Evolutionary conservation across 2,113 vertebrate genomes (phyloP).

Genomic region (Catharus bicknelli): DNA sequence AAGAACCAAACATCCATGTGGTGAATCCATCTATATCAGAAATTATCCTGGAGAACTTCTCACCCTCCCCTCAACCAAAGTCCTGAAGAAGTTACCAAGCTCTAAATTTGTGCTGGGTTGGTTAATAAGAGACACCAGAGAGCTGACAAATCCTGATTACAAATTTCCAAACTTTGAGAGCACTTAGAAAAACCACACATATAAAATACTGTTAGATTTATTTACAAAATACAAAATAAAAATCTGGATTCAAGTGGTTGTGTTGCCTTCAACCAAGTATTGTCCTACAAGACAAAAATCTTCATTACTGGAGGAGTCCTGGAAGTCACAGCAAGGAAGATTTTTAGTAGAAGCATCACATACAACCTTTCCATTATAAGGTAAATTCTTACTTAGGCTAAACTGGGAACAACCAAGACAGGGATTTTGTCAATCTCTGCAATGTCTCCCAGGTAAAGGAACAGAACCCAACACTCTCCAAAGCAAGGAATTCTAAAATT

Average conservation of each 20-base stretch:
- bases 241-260: neutral
- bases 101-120: neutral
- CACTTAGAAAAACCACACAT: neutral
- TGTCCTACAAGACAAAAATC: neutral
- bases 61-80: neutral
- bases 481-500: neutral
- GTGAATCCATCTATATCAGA: neutral
- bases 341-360: neutral
- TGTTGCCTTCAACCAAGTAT: neutral
- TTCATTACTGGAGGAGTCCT: neutral
- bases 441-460: neutral
- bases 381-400: neutral
- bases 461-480: neutral
- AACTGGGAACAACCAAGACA: neutral
- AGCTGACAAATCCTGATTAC: neutral
- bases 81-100: neutral
- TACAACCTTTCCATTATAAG: fast-evolving
- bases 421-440: neutral
- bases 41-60: neutral
- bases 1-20: neutral
- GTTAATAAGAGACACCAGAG: neutral
- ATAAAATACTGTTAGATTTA: neutral
- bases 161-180: neutral
- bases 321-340: neutral
- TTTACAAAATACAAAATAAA: neutral